A percentile compares a stretch with the other conserved stretches of the same genome.
Evolutionary conservation across 2,113 vertebrate genomes (phyloP).

Genomic region (Phylloscopus trochilus): DNA sequence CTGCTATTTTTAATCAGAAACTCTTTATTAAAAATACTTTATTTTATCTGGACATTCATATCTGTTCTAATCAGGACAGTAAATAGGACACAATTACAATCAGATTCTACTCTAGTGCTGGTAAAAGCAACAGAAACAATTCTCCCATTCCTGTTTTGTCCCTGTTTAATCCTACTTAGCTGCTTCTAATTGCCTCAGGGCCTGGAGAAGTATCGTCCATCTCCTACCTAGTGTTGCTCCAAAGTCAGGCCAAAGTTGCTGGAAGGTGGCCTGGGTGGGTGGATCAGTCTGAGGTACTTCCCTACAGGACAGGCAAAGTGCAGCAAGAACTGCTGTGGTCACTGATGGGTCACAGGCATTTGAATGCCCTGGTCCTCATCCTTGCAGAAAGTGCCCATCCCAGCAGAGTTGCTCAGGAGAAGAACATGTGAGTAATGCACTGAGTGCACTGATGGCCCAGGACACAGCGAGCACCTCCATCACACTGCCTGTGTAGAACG

Average conservation of each 20-base stretch:
- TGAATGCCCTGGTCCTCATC: background rate
- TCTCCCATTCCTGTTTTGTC: background rate
- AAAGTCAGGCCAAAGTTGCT: background rate
- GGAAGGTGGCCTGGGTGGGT: background rate
- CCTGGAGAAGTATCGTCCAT: background rate
- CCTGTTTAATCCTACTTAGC: background rate
- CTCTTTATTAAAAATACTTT: background rate
- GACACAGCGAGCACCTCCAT: background rate
- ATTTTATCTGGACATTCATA: background rate
- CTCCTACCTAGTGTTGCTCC: background rate
- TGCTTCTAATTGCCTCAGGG: background rate
- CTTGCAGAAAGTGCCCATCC: background rate
- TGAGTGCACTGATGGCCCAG: background rate
- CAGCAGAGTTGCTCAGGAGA: background rate
- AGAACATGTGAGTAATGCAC: background rate
- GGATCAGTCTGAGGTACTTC: background rate
- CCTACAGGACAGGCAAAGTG: background rate
- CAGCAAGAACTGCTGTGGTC: background rate
- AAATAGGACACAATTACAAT: background rate
- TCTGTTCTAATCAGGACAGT: background rate
- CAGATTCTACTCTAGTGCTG: background rate
- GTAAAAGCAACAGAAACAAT: background rate
- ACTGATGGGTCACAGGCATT: rapidly evolving
- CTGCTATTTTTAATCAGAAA: background rate
- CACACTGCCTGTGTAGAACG: background rate